A percentile compares a stretch with the other conserved stretches of the same genome.
phyloP scores from a whole-genome alignment of 2,797 vertebrate species.

The Anas acuta region DNA sequence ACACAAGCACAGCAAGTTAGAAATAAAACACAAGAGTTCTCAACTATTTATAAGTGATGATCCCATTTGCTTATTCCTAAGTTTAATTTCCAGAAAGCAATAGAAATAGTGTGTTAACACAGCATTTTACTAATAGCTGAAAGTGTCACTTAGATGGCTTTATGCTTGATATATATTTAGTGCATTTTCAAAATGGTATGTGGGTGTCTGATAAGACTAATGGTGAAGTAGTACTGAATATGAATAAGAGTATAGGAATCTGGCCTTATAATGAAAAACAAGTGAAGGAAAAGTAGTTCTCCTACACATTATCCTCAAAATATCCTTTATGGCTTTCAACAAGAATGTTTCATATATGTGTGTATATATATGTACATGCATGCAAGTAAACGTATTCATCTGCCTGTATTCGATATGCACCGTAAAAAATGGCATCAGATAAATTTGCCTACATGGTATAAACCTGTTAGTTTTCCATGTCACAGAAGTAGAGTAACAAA shows the following conservation, averaged over 20 bases:
- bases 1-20: background rate
- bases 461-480: background rate
- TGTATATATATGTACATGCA: background rate
- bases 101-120: background rate
- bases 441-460: background rate
- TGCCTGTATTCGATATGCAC: background rate
- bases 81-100: background rate
- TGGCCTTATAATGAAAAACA: constrained; percentile 13
- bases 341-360: background rate
- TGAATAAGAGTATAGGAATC: background rate
- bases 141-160: background rate
- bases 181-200: background rate
- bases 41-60: background rate
- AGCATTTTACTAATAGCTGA: background rate
- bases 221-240: background rate
- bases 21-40: background rate
- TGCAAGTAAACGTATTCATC: background rate
- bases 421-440: background rate
- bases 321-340: background rate
- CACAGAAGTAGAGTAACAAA: constrained; percentile 2
- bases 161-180: background rate
- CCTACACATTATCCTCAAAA: background rate
- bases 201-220: constrained; percentile 29
- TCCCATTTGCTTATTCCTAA: background rate
- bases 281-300: background rate